Percentiles rank a stretch among this genome's conserved stretches.
phyloP scores from a whole-genome alignment of 2,888 invertebrate species.

The Gymnoscelis rufifasciata region DNA sequence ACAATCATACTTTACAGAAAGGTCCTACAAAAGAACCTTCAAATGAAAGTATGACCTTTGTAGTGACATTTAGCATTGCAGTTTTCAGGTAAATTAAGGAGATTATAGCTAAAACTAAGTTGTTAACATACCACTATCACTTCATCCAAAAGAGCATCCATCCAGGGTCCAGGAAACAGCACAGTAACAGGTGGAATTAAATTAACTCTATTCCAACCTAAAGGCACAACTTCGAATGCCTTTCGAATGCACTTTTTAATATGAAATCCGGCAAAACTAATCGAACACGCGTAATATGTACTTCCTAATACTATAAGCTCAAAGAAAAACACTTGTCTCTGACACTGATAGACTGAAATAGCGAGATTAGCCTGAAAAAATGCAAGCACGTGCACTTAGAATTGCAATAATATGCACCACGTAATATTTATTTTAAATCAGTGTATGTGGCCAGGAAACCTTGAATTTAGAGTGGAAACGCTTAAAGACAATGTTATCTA shows the following conservation, averaged over 20 bases:
- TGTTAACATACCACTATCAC: constrained; percentile 66
- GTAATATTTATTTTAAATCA: constrained; percentile 34
- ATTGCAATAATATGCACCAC: constrained; percentile 59
- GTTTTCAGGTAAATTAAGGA: constrained; percentile 28
- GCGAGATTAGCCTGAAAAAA: constrained; percentile 63
- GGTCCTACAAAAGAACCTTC: constrained; percentile 1
- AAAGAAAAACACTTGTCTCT: constrained; percentile 31
- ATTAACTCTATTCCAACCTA: constrained; percentile 55
- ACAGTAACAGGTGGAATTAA: constrained; percentile 45
- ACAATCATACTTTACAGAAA: not conserved
- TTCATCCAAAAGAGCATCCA: constrained; percentile 50
- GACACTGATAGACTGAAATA: constrained; percentile 44
- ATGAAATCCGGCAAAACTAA: constrained; percentile 28
- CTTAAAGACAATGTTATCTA: constrained; percentile 26
- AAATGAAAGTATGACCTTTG: constrained; percentile 38
- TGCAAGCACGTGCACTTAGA: constrained; percentile 73
- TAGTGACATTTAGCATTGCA: constrained; percentile 27
- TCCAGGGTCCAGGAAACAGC: constrained; percentile 42
- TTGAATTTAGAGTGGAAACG: constrained; percentile 22
- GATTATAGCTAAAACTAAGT: not conserved
- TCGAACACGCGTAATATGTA: constrained; percentile 20
- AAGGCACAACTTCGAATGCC: constrained; percentile 45
- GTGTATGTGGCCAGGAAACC: constrained; percentile 23
- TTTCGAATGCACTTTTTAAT: constrained; percentile 46
- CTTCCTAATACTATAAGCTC: constrained; percentile 28